phyloP scores from a whole-genome alignment of 1,140 invertebrate genomes.

The Tigriopus japonicus region DNA sequence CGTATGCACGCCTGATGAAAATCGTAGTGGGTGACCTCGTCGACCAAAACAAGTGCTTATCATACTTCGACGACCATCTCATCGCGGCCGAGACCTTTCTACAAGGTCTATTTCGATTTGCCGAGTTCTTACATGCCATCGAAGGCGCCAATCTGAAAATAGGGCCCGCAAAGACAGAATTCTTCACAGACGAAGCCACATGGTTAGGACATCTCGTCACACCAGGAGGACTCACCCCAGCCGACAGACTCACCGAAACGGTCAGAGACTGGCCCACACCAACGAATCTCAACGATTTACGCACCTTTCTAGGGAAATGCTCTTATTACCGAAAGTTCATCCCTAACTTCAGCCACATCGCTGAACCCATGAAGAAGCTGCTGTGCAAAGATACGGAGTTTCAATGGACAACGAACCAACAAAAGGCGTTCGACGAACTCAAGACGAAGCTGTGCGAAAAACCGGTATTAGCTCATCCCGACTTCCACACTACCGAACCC shows the following conservation, averaged over 20 bases:
- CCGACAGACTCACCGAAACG: not conserved
- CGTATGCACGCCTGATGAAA: not conserved
- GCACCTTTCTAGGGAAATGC: not conserved
- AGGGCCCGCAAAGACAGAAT: not conserved
- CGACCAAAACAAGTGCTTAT: not conserved
- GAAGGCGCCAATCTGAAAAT: not conserved
- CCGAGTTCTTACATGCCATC: not conserved
- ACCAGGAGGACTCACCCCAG: not conserved
- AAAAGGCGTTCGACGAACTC: not conserved
- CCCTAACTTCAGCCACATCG: not conserved
- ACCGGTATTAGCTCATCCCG: not conserved
- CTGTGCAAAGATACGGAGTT: not conserved
- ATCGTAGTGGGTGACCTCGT: not conserved
- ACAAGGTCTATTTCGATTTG: not conserved
- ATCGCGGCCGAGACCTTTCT: not conserved
- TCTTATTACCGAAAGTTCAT: not conserved
- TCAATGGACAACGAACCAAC: not conserved
- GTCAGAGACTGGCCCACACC: not conserved
- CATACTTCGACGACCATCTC: not conserved
- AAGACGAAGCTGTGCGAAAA: not conserved
- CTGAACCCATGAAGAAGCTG: not conserved
- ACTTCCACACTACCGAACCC: not conserved
- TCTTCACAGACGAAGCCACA: not conserved
- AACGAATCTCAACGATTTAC: not conserved
- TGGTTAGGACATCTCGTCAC: not conserved